Base-by-base conservation (phyloP, 2,113 vertebrate genomes). In the Grantiella picta region DNA sequence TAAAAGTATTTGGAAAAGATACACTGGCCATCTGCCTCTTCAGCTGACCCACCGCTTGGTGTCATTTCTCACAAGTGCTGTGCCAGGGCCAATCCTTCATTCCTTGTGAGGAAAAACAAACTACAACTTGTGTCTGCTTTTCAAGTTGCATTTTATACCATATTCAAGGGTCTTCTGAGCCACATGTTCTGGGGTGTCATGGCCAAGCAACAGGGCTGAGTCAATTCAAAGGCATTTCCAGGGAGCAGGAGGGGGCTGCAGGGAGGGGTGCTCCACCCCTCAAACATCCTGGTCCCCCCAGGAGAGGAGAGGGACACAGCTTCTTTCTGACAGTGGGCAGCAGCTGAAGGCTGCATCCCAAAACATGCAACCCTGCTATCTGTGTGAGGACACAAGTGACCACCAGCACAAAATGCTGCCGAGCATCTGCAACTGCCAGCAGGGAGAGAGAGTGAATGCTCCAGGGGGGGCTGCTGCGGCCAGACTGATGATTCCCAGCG, bases 291-390 rank as follows among this genome's bases (percentile, higher is more conserved):
- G 44, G 53, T 27, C 9, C 10, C 35, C 44, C 27, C 35, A 56
- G 2, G 76, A 83, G 33, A 53, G 38, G 33, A 64, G 44, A 63
- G 7, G 42, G 33, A 64, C 1, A 2, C 0, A 0, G 17, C 47
- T 25, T 7, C 36, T 50, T 40, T n/a, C 19, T 35, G 27, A 16
- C 52, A 66, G 8, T 6, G 31, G 23, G 27, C 20, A 4, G 4
- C n/a, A 90, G 44, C 53, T 79, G 45, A 84, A 36, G 35, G 60
- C 65, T 90, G 54, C 31, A 31, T 14, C 36, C 42, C 24, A 7
- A 76, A 79, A 50, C 6, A 13, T 8, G 17, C 38, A 50, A 8
- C 65, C n/a, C 42, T 24, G n/a, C 29, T 3, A 1, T 40, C 70
- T 40, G 42, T 71, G 38, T 75, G 49, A 76, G 77, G 20, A 64